phyloP scores from a whole-genome alignment of 2,797 vertebrate species.

The Siniperca obscura region DNA sequence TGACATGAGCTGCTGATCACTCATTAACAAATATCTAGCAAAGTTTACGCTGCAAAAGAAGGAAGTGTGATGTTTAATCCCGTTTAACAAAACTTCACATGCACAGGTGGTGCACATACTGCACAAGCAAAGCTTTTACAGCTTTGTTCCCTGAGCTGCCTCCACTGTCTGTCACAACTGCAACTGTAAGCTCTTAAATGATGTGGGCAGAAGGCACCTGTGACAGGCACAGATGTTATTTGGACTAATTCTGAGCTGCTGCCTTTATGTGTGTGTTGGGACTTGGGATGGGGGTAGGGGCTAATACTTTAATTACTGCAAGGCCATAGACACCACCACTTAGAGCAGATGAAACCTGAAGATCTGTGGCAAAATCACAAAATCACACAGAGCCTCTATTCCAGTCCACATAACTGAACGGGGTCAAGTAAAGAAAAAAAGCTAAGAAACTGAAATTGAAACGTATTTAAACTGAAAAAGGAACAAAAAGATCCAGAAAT shows the following conservation, averaged over 20 bases:
- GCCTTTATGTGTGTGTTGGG: conserved; percentile 32
- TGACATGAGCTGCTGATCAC: not conserved
- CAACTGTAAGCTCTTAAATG: conserved; percentile 58
- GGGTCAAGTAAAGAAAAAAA: not conserved
- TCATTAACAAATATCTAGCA: not conserved
- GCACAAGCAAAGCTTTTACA: conserved; percentile 32
- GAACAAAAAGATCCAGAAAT: not conserved
- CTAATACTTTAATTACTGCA: conserved; percentile 73
- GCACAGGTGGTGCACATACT: conserved; percentile 54
- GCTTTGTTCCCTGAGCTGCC: conserved; percentile 33
- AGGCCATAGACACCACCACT: conserved; percentile 47
- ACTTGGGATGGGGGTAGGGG: not conserved
- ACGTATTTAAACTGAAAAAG: not conserved
- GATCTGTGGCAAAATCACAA: conserved; percentile 1
- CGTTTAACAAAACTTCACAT: conserved; percentile 15
- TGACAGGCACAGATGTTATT: conserved; percentile 75
- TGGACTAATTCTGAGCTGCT: conserved; percentile 60
- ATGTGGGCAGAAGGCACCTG: conserved; percentile 60
- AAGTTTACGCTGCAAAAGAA: not conserved
- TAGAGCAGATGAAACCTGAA: conserved; percentile 38
- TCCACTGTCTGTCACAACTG: conserved; percentile 59
- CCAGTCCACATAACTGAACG: not conserved
- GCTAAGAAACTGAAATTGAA: not conserved
- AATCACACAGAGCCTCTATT: not conserved
- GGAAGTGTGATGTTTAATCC: conserved; percentile 35